phyloP scores from a whole-genome alignment of 2,113 vertebrate genomes.

The Talpa occidentalis region DNA sequence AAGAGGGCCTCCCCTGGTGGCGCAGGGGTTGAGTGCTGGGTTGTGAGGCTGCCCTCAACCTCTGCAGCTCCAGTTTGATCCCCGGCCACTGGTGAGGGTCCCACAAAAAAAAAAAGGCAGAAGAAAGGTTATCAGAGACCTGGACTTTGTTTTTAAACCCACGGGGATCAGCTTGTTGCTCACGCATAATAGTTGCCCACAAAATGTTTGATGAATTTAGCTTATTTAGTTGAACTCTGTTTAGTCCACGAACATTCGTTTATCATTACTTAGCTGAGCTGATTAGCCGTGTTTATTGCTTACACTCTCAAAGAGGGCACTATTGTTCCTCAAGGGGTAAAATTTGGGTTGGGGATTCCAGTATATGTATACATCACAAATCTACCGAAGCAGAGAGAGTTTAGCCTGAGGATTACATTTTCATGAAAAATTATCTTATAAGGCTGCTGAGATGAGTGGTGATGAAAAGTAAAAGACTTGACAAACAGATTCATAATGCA shows the following conservation, averaged over 20 bases:
- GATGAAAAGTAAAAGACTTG: neutral
- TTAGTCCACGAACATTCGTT: neutral
- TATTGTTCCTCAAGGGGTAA: neutral
- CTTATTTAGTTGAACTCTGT: neutral
- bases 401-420: neutral
- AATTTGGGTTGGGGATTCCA: neutral
- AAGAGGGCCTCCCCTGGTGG: neutral
- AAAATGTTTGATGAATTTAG: neutral
- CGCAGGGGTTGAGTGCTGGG: no score
- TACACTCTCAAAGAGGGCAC: neutral
- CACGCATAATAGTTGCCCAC: neutral
- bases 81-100: no score
- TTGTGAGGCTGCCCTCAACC: no score
- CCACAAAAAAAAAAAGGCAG: neutral
- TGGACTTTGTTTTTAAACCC: neutral
- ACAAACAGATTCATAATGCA: neutral
- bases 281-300: neutral
- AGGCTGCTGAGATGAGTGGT: neutral
- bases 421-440: neutral
- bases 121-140: neutral
- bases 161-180: neutral
- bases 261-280: neutral
- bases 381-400: rapidly evolving
- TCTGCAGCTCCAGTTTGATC: no score
- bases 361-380: neutral